Conservation (phyloP, 2,113 vertebrate species). For the Crotalus tigris region DNA sequence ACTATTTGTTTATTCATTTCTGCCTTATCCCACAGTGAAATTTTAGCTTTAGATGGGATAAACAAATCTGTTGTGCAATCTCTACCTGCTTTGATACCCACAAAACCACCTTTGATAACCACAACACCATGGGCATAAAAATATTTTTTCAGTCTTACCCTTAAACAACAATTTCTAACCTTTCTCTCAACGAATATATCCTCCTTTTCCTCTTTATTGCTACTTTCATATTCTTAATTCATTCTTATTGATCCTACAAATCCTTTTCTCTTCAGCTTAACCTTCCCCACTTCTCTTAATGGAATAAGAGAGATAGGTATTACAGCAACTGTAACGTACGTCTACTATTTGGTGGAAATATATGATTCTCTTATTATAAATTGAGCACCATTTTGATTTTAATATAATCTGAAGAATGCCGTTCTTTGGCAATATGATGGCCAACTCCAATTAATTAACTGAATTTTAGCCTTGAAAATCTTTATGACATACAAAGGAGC, state of each 20-base stretch:
- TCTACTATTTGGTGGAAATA: background rate
- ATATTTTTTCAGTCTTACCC: background rate
- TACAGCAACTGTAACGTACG: background rate
- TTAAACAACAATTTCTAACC: background rate
- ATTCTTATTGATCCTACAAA: background rate
- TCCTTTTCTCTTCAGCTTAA: background rate
- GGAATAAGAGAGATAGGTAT: background rate
- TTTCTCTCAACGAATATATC: background rate
- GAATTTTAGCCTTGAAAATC: background rate
- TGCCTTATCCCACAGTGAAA: background rate
- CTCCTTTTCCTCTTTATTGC: background rate
- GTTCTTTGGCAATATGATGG: background rate
- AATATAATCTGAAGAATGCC: background rate
- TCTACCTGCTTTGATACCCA: background rate
- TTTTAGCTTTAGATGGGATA: background rate
- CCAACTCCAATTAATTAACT: background rate
- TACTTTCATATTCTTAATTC: background rate
- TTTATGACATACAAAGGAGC: background rate
- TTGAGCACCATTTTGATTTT: background rate
- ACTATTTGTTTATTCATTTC: background rate
- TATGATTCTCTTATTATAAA: background rate
- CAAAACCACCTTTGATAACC: background rate
- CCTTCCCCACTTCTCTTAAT: background rate
- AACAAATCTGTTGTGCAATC: background rate
- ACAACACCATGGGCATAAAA: background rate